Evolutionary conservation across 2,888 invertebrate species (phyloP), one percentile per base, ranked within the genome.

Genomic region (Lasioglossum lativentre): DNA sequence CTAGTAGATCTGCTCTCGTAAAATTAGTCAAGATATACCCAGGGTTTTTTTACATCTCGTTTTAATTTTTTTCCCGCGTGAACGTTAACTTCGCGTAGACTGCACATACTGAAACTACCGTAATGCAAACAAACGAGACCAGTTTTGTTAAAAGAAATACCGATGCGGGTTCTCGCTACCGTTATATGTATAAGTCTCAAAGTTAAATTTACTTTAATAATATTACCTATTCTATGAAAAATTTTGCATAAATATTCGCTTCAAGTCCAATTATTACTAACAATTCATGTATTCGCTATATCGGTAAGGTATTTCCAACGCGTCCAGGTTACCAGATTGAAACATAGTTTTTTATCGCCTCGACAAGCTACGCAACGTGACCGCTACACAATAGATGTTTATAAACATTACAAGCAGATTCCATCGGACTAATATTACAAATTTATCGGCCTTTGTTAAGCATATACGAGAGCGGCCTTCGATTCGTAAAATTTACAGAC

Each of bases 381-480:
- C 38, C 23, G 38, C 34, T 27, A 70, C 4, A 38, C 34, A 4
- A 40, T 12, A 42, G 38, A 72, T n/a, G 30, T 27, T 23, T 42
- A 56, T 42, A 14, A 56, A 76, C 40, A 72, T 63, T 14, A 59
- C 3, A 63, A 2, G 1, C 10, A 85, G 16, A 16, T 56, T 72
- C 74, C 34, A 40, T 42, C 59, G 14, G 42, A 8, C 52, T 34
- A 56, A 12, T 27, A 79, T 79, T 79, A 38, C 63, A 71, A n/a
- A 88, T 91, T 87, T 84, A 90, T 87, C 78, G 73, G 76, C 72
- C 52, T 70, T 80, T 76, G 78, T 86, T 23, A 38, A 38, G 38
- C 81, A 71, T 45, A 40, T 19, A 88, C 82, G 75, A 81, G 79
- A 78, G 40, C n/a, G 86, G 76, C 85, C 86, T 90, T 91, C 89